These are phyloP conservation scores for Macroteleia sp. DNA, from an alignment of 2,888 invertebrate species.

Conservation along the genomic window DNA sequence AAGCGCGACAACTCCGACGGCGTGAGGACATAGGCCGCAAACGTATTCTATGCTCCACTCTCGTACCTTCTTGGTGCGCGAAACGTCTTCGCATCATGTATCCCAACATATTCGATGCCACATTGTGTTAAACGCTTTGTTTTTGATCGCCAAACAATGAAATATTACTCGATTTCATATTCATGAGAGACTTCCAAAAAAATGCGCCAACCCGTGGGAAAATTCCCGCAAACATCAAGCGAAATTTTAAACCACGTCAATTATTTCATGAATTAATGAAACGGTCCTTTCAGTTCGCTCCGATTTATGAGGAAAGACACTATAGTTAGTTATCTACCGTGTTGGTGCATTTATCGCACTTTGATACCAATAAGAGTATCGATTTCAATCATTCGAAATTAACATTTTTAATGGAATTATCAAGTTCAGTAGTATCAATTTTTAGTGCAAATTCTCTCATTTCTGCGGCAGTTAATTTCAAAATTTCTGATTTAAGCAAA, in stretches of 20 bases:
- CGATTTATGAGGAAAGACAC: not conserved
- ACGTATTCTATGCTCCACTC: conserved; percentile 46
- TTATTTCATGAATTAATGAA: conserved; percentile 1
- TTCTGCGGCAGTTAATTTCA: too few species aligned
- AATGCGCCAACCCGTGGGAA: conserved; percentile 12
- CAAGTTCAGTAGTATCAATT: too few species aligned
- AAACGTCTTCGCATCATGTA: conserved; percentile 45
- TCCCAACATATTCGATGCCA: conserved; percentile 17
- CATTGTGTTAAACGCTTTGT: conserved; percentile 25
- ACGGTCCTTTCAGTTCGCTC: conserved; percentile 3
- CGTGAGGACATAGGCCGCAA: conserved; percentile 45
- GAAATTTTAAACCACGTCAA: conserved; percentile 14
- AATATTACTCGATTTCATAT: conserved; percentile 20
- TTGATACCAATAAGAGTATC: too few species aligned
- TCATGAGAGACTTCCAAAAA: conserved; percentile 21
- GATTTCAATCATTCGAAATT: too few species aligned
- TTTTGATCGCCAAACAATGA: conserved; percentile 35
- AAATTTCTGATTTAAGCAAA: too few species aligned
- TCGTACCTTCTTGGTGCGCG: conserved; percentile 42
- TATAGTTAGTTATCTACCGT: not conserved
- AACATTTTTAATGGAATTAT: too few species aligned
- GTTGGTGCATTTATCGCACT: too few species aligned
- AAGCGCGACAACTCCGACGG: conserved; percentile 36
- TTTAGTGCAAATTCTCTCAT: too few species aligned
- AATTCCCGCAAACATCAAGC: conserved; percentile 21